These are phyloP conservation scores for Petrocephalus sullivani DNA, from an alignment of 2,797 vertebrate genomes.

Conservation along the genomic window DNA sequence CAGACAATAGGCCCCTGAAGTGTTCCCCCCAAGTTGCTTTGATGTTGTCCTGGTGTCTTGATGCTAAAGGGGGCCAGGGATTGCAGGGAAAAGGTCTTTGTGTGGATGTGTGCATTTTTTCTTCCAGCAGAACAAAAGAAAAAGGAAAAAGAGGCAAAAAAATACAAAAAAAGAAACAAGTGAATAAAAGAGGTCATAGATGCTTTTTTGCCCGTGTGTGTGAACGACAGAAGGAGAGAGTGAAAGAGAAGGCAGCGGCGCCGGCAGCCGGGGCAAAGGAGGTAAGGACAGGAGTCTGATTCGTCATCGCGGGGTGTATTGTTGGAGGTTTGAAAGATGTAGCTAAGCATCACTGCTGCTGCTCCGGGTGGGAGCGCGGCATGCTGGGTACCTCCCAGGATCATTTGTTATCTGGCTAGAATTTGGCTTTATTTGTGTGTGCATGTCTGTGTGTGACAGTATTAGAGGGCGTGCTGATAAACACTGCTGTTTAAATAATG, in stretches of 20 bases:
- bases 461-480: conserved; percentile 19
- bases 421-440: background rate
- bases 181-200: conserved; percentile 43
- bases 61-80: conserved; percentile 61
- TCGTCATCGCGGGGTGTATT: conserved; percentile 29
- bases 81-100: conserved; percentile 59
- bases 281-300: conserved; percentile 40
- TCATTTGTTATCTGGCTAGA: background rate
- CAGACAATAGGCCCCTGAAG: conserved; percentile 80
- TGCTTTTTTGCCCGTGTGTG: conserved; percentile 39
- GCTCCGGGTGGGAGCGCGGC: background rate
- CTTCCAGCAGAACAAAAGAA: conserved; percentile 45
- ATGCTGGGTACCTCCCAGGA: background rate
- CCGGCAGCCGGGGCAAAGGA: conserved; percentile 32
- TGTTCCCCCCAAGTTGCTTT: conserved; percentile 74
- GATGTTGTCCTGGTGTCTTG: conserved; percentile 74
- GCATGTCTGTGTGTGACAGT: conserved; percentile 3
- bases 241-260: conserved; percentile 27
- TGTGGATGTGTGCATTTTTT: conserved; percentile 60
- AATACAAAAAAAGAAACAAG: conserved; percentile 43
- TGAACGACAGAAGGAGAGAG: conserved; percentile 31
- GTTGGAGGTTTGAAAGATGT: background rate
- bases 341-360: background rate
- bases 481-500: conserved; percentile 15
- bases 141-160: conserved; percentile 47